These are phyloP conservation scores for Stenchaetothrips biformis DNA, from an alignment of 2,888 invertebrate species.

Conservation along the genomic window DNA sequence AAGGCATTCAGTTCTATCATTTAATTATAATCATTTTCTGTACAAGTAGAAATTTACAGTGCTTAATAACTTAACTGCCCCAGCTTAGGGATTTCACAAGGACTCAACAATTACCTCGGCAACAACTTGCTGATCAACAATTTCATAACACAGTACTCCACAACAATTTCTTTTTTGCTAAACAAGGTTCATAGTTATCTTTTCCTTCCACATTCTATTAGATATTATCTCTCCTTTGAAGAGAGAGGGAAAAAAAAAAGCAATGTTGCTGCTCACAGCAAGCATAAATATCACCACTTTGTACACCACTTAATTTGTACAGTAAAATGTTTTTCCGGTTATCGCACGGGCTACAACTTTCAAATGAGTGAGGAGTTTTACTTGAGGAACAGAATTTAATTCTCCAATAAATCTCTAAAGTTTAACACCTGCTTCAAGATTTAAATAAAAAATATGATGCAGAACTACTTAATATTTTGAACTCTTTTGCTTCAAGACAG, in stretches of 20 bases:
- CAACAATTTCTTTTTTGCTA: neutral
- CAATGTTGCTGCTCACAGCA: neutral
- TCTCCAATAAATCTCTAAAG: neutral
- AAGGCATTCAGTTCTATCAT: neutral
- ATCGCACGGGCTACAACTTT: neutral
- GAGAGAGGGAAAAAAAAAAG: neutral
- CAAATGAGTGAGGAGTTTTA: neutral
- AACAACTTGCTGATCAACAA: neutral
- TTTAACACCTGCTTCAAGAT: neutral
- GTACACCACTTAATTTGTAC: slow-evolving; percentile 2
- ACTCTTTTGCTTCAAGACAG: slow-evolving; percentile 66
- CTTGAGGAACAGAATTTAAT: neutral
- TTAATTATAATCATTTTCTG: neutral
- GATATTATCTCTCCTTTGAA: neutral
- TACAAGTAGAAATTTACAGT: slow-evolving; percentile 19
- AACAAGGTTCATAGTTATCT: neutral
- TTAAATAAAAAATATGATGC: neutral
- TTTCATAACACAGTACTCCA: neutral
- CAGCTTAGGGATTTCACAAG: neutral
- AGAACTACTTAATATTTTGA: slow-evolving; percentile 43
- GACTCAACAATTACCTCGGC: neutral
- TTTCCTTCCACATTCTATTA: neutral
- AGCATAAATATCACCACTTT: neutral
- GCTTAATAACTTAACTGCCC: slow-evolving; percentile 6
- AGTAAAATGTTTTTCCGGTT: neutral